A percentile compares a stretch with the other conserved stretches of the same genome.
phyloP scores from a whole-genome alignment of 2,797 vertebrate species.

The Capromys pilorides region DNA sequence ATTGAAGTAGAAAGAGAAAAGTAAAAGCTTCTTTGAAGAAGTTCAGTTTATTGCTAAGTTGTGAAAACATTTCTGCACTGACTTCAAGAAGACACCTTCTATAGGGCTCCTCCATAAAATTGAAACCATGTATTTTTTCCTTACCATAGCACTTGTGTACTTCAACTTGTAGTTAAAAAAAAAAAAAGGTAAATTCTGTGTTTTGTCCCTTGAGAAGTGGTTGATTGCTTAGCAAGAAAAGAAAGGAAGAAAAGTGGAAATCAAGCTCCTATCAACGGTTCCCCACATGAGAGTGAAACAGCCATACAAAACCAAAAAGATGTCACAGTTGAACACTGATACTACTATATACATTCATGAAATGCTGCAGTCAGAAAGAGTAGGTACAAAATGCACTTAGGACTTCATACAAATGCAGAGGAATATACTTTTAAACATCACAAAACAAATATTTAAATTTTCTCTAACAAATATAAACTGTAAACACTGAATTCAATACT shows the following conservation, averaged over 20 bases:
- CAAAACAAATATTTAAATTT: slow-evolving; percentile 57
- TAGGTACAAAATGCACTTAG: slow-evolving; percentile 7
- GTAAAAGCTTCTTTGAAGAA: slow-evolving; percentile 70
- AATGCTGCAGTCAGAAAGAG: slow-evolving; percentile 28
- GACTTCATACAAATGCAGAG: slow-evolving; percentile 23
- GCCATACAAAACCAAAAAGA: slow-evolving; percentile 17
- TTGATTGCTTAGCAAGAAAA: slow-evolving; percentile 25
- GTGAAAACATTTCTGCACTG: slow-evolving; percentile 53
- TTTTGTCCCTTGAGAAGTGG: slow-evolving; percentile 47
- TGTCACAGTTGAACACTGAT: background rate
- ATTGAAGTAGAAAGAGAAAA: slow-evolving; percentile 62
- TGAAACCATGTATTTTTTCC: slow-evolving; percentile 22
- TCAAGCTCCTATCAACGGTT: slow-evolving; percentile 32
- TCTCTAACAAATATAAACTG: slow-evolving; percentile 33
- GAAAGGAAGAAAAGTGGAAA: slow-evolving; percentile 50
- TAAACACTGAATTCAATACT: slow-evolving; percentile 28
- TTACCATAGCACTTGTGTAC: slow-evolving; percentile 47
- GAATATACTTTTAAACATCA: background rate
- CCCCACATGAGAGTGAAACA: slow-evolving; percentile 10
- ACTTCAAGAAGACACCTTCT: slow-evolving; percentile 38
- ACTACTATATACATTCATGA: background rate
- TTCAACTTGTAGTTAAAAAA: slow-evolving; percentile 38
- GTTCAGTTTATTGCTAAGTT: slow-evolving; percentile 66
- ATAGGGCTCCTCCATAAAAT: slow-evolving; percentile 52
- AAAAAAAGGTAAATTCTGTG: slow-evolving; percentile 54